phyloP scores from a whole-genome alignment of 1,140 invertebrate genomes.

The Leptinotarsa texana region DNA sequence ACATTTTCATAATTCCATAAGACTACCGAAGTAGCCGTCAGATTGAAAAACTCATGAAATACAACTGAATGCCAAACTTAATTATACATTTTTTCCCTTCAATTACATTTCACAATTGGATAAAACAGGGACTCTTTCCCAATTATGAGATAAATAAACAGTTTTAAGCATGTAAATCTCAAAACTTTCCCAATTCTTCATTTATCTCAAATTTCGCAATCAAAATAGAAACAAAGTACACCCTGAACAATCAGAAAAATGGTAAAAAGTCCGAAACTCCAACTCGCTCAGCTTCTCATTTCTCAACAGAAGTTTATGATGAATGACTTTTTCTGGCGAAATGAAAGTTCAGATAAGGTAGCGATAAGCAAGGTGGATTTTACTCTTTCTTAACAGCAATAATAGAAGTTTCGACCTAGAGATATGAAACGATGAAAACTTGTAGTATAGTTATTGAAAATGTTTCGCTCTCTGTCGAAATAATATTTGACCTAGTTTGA shows the following conservation, averaged over 20 bases:
- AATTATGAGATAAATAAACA: neutral
- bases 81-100: too few species aligned
- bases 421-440: neutral
- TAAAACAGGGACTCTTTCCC: neutral
- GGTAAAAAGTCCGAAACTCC: neutral
- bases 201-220: neutral
- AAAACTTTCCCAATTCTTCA: neutral
- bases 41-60: too few species aligned
- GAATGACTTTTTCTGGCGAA: neutral
- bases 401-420: neutral
- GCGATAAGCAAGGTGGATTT: neutral
- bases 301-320: constrained; percentile 1
- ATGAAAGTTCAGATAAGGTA: neutral
- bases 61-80: too few species aligned
- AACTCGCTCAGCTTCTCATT: constrained; percentile 1
- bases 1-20: too few species aligned
- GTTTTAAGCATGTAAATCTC: neutral
- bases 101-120: too few species aligned
- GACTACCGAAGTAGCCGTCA: too few species aligned
- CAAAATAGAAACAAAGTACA: neutral
- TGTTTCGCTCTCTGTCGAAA: neutral
- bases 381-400: neutral
- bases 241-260: neutral
- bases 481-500: neutral
- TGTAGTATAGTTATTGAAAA: neutral